Evolutionary conservation across 2,113 vertebrate species (phyloP), one percentile per base, ranked within the genome.

Genomic region (Leptobrachium leishanense): DNA sequence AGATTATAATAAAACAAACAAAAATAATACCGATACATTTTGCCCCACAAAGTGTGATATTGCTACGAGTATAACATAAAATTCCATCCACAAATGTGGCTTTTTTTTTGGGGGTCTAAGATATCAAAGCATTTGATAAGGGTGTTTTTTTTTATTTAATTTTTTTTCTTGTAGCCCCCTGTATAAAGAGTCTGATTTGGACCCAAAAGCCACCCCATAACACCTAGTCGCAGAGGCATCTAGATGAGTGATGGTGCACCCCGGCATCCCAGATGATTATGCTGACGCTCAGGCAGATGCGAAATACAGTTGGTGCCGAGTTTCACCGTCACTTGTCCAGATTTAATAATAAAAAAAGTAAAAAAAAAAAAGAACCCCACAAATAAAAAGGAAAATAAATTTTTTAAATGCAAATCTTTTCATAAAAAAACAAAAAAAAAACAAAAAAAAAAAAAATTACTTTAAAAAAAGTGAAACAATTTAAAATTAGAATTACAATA

Each of bases 141-240:
- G 46, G 4, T 50, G 46, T 50, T 5, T 8, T 46, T n/a, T 31
- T 31, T 31, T 31, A 31, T 31, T 31, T 31, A 31, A 31, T 31
- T 31, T 31, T 31, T 31, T 31, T 31, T 31, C 20, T 31, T 31
- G 20, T 50, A 50, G 46, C 46, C 4, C 46, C 46, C 8, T 50
- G 46, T 4, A 50, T 4, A 50, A 50, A 5, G 46, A 20, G 62
- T 46, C 50, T 5, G 2, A 43, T 11, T 66, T 72, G 69, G 70
- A 73, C 68, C 77, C 77, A 8, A 67, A 79, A 20, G 41, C 9
- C n/a, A 20, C 7, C 68, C 50, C 69, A 59, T 40, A 66, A 55
- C 46, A 44, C 9, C n/a, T 40, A 31, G 68, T 62, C 20, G 41
- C 3, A 73, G 41, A 59, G 71, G 70, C 62, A 50, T 79, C 57